Conservation (phyloP, 92 coral and sea anemone genomes). For the Phenganax stokvisi region DNA sequence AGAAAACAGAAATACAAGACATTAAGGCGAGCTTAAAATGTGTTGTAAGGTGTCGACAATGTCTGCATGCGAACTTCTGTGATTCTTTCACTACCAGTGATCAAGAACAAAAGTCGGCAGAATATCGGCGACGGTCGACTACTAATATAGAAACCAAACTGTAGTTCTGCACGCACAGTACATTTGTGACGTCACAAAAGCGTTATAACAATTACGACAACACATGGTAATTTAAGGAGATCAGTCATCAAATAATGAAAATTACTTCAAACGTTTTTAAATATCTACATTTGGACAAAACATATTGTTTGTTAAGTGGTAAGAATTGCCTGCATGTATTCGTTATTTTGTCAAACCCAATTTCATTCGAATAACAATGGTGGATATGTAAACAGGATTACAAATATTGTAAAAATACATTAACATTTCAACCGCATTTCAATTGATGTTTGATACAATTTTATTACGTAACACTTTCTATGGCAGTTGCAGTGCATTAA, state of each 20-base stretch:
- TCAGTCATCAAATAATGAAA: conserved; percentile 51
- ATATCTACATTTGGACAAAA: conserved; percentile 87
- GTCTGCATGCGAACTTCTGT: too few species aligned
- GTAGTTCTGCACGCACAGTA: background rate
- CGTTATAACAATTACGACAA: background rate
- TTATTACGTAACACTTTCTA: too few species aligned
- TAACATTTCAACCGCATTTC: too few species aligned
- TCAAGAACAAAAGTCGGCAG: background rate
- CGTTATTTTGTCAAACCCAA: background rate
- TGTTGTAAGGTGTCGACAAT: too few species aligned
- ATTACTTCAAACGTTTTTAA: conserved; percentile 66
- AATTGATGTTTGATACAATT: too few species aligned
- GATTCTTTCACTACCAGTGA: too few species aligned
- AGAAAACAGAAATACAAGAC: too few species aligned
- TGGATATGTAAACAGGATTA: too few species aligned
- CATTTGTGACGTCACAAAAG: conserved; percentile 35
- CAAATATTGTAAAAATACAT: too few species aligned
- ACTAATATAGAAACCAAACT: background rate
- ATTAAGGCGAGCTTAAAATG: too few species aligned
- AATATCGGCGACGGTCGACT: background rate
- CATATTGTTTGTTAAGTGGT: conserved; percentile 85
- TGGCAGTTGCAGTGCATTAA: too few species aligned
- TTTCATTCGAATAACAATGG: too few species aligned
- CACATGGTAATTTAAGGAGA: background rate
- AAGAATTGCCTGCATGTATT: background rate